Evolutionary conservation across 2,888 invertebrate genomes (phyloP).

Genomic region (Nezara viridula): DNA sequence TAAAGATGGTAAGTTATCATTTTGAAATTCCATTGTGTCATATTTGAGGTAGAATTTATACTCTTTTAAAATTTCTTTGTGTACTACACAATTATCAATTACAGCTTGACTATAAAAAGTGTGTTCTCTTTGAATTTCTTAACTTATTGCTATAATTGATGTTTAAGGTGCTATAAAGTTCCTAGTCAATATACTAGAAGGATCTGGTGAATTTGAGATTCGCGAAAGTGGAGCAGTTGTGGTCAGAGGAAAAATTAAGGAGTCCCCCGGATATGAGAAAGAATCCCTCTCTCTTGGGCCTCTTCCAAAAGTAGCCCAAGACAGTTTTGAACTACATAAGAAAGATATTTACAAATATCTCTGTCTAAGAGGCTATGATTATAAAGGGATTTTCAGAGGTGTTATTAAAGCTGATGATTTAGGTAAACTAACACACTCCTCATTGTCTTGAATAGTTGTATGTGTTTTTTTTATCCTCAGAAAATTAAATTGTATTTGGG

Average conservation of each 20-base stretch:
- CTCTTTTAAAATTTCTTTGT: too few relatives aligned
- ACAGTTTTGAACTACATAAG: constrained; percentile 72
- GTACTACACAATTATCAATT: too few relatives aligned
- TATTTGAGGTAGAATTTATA: background rate
- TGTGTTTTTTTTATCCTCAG: too few relatives aligned
- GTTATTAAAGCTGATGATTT: constrained; percentile 81
- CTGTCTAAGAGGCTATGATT: constrained; percentile 88
- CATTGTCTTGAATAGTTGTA: background rate
- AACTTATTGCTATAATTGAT: constrained; percentile 61
- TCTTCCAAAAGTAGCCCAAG: constrained; percentile 70
- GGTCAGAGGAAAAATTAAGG: constrained; percentile 78
- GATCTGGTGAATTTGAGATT: constrained; percentile 89
- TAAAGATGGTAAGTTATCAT: constrained; percentile 74
- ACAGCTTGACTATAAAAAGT: too few relatives aligned
- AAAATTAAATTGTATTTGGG: too few relatives aligned
- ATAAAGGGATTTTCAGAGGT: constrained; percentile 85
- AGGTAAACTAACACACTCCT: constrained; percentile 68
- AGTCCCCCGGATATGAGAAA: constrained; percentile 75
- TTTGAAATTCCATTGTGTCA: background rate
- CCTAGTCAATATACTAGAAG: constrained; percentile 85
- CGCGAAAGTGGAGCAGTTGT: constrained; percentile 84
- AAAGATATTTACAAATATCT: constrained; percentile 90
- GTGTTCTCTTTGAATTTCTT: too few relatives aligned
- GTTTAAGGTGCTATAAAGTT: constrained; percentile 77
- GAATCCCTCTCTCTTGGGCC: constrained; percentile 74